phyloP scores from a whole-genome alignment of 2,797 vertebrate genomes.

The Synaphobranchus kaupii region DNA sequence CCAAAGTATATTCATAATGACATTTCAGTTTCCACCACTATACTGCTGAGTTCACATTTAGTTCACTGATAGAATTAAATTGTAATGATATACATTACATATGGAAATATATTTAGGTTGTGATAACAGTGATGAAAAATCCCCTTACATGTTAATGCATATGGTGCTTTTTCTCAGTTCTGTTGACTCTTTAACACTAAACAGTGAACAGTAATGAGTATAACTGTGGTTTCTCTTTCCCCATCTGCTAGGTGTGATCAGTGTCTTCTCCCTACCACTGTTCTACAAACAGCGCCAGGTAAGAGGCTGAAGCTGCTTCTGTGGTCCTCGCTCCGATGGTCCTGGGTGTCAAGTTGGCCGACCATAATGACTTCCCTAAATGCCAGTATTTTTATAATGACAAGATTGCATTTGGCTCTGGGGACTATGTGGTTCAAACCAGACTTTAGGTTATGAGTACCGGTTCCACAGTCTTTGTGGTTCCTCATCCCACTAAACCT shows the following conservation, averaged over 20 bases:
- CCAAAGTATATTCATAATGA: background rate
- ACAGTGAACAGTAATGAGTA: background rate
- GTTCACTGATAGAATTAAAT: background rate
- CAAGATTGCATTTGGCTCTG: background rate
- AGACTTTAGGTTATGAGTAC: too few species aligned
- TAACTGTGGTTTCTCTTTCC: constrained; percentile 25
- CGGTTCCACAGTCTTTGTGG: background rate
- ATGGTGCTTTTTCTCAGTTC: background rate
- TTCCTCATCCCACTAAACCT: background rate
- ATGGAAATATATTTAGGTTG: background rate
- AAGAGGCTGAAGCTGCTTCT: constrained; percentile 25
- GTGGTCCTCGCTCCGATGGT: background rate
- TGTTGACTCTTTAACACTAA: background rate
- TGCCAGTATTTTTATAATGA: background rate
- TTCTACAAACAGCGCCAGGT: constrained; percentile 88
- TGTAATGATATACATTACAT: background rate
- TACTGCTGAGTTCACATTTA: background rate
- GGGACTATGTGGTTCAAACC: background rate
- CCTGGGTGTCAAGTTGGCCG: background rate
- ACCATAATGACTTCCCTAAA: background rate
- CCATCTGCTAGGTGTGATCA: constrained; percentile 77
- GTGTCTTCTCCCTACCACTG: constrained; percentile 87
- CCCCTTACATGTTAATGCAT: background rate
- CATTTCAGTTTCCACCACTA: background rate
- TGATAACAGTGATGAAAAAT: background rate